Evolutionary conservation across 2,113 vertebrate genomes (phyloP).

Genomic region (Tachuris rubrigastra): DNA sequence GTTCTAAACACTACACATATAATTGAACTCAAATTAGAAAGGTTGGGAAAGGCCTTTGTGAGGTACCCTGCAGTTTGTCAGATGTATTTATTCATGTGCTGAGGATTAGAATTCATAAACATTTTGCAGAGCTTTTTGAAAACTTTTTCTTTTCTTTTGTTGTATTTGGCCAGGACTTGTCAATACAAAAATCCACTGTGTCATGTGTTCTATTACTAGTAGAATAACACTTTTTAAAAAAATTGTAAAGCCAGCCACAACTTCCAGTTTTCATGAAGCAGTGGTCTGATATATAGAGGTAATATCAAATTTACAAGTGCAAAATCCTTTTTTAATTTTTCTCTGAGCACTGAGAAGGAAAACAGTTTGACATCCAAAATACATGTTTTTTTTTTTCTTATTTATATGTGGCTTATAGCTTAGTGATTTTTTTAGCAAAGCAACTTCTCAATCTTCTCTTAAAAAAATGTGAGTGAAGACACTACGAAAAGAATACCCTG

Average conservation of each 20-base stretch:
- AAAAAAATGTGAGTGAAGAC: slow-evolving; percentile 17
- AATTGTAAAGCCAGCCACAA: not conserved
- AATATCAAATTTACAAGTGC: not conserved
- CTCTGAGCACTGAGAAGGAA: not conserved
- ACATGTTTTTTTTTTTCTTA: not conserved
- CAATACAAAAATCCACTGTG: slow-evolving; percentile 61
- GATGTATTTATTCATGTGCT: slow-evolving; percentile 85
- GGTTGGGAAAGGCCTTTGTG: slow-evolving; percentile 72
- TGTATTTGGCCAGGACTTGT: slow-evolving; percentile 75
- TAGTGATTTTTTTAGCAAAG: slow-evolving; percentile 27
- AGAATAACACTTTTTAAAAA: slow-evolving; percentile 39
- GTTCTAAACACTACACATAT: slow-evolving; percentile 58
- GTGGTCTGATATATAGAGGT: not conserved
- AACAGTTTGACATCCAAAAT: not conserved
- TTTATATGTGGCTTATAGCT: not conserved
- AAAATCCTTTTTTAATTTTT: not conserved
- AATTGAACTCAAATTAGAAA: slow-evolving; percentile 82
- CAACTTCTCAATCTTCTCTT: slow-evolving; percentile 29
- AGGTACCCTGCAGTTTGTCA: slow-evolving; percentile 82
- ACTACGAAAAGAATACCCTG: slow-evolving; percentile 43
- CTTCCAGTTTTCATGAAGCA: not conserved
- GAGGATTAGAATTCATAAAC: slow-evolving; percentile 84
- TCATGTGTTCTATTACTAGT: slow-evolving; percentile 61
- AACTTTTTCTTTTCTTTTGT: slow-evolving; percentile 73
- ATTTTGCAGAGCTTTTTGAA: slow-evolving; percentile 74